phyloP scores from a whole-genome alignment of 1,140 invertebrate species.

The Leguminivora glycinivorella region DNA sequence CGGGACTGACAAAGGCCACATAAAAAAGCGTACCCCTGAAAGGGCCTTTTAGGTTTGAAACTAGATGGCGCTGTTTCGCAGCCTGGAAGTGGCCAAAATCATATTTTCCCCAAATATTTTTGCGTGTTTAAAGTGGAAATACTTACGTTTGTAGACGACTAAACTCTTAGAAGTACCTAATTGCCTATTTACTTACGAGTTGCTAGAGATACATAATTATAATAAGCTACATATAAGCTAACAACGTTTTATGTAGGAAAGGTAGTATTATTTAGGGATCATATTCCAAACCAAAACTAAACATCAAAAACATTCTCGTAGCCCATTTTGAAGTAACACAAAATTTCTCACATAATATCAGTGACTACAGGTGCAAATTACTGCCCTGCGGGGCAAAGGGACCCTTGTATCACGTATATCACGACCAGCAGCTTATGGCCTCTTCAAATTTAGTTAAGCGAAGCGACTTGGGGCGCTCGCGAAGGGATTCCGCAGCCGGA shows the following conservation, averaged over 20 bases:
- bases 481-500: conserved; percentile 46
- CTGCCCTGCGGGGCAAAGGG: conserved; percentile 58
- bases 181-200: neutral
- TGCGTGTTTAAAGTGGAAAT: too few relatives aligned
- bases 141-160: too few relatives aligned
- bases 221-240: neutral
- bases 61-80: too few relatives aligned
- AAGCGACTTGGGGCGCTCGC: conserved; percentile 38
- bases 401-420: conserved; percentile 61
- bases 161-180: too few relatives aligned
- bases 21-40: too few relatives aligned
- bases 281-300: conserved; percentile 29
- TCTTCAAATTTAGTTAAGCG: conserved; percentile 43
- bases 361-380: conserved; percentile 72
- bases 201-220: neutral
- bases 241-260: conserved; percentile 1
- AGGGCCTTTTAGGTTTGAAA: too few relatives aligned
- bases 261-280: conserved; percentile 22
- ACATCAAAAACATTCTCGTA: conserved; percentile 42
- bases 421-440: conserved; percentile 51
- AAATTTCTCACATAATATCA: conserved; percentile 72
- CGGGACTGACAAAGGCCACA: too few relatives aligned
- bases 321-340: conserved; percentile 54
- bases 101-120: too few relatives aligned
- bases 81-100: too few relatives aligned